A percentile compares a stretch with the other conserved stretches of the same genome.
phyloP scores from a whole-genome alignment of 2,113 vertebrate genomes.

The Chelonoidis abingdonii region DNA sequence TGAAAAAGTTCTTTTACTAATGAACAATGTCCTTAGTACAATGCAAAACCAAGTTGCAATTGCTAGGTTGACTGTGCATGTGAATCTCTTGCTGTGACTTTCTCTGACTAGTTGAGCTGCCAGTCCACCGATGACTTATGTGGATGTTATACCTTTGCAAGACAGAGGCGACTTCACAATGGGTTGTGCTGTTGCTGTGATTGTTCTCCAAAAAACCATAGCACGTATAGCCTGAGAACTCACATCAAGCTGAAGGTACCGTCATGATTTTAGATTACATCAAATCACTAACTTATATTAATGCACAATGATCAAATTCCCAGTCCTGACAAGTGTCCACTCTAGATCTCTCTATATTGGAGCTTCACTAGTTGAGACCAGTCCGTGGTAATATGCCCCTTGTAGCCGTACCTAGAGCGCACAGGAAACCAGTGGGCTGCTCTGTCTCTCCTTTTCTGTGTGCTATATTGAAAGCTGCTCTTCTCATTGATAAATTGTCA shows the following conservation, averaged over 20 bases:
- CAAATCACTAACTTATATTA: neutral
- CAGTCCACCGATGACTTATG: neutral
- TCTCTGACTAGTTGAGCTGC: too few species aligned
- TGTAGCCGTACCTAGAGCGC: neutral
- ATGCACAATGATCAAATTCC: neutral
- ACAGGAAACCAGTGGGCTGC: neutral
- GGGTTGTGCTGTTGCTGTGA: too few species aligned
- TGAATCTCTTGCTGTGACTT: too few species aligned
- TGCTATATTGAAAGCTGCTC: neutral
- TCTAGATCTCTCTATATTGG: fast-evolving
- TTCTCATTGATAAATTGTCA: neutral
- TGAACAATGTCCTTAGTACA: too few species aligned
- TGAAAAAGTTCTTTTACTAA: too few species aligned
- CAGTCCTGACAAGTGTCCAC: neutral
- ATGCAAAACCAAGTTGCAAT: too few species aligned
- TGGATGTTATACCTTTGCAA: neutral
- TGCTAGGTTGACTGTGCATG: too few species aligned
- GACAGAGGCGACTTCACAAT: too few species aligned
- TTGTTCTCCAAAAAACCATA: too few species aligned
- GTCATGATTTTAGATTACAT: neutral
- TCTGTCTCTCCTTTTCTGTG: neutral
- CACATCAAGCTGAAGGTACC: too few species aligned
- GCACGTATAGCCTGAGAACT: neutral
- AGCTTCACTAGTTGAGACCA: neutral
- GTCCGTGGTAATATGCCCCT: neutral